These are phyloP conservation scores for Venustaconcha ellipsiformis DNA, from an alignment of 1,140 invertebrate genomes.

Conservation along the genomic window DNA sequence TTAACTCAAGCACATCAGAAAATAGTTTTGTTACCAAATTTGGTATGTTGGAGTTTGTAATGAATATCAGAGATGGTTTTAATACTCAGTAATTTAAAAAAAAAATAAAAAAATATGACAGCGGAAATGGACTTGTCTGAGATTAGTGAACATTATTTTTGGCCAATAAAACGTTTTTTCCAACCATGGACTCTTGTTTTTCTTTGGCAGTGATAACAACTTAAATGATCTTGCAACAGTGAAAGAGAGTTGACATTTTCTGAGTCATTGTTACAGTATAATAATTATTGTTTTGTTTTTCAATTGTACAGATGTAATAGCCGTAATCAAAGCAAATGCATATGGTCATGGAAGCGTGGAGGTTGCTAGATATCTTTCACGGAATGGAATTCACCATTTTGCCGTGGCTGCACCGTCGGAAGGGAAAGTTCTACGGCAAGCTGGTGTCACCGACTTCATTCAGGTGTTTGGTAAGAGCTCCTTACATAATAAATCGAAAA, in stretches of 20 bases:
- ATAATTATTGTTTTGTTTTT: neutral
- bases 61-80: neutral
- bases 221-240: neutral
- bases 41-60: neutral
- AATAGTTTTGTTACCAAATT: no score
- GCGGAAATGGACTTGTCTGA: no score
- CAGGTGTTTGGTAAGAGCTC: conserved; percentile 39
- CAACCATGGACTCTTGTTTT: no score
- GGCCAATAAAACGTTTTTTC: no score
- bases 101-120: no score
- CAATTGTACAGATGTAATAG: conserved; percentile 42
- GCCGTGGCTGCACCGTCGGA: conserved; percentile 50
- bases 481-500: no score
- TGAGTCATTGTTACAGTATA: neutral
- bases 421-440: conserved; percentile 38
- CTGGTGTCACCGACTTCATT: conserved; percentile 39
- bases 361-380: conserved; percentile 36
- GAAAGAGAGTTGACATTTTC: neutral
- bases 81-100: no score
- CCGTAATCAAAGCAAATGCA: conserved; percentile 52
- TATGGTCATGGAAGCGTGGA: conserved; percentile 53
- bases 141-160: no score
- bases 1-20: no score
- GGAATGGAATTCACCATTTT: conserved; percentile 42
- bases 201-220: neutral